Evolutionary conservation across 2,888 invertebrate species (phyloP), one percentile per base, ranked within the genome.

Genomic region (Hoplodrina ambigua): DNA sequence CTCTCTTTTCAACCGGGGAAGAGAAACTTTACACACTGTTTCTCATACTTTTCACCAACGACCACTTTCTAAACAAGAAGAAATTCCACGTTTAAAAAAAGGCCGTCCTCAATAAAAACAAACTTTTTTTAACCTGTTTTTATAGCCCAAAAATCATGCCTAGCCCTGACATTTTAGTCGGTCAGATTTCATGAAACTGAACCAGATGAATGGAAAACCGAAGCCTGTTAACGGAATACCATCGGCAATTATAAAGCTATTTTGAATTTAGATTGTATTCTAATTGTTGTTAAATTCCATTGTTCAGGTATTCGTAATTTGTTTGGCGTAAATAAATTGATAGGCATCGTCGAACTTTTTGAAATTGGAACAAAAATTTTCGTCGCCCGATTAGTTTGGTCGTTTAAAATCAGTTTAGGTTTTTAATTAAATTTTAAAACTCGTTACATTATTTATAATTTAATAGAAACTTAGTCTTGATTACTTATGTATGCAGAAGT

Each of bases 201-300:
- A 41, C 46, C 30, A 56, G 63, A 78, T 75, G 64, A 80, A 83
- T 71, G 50, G 52, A 59, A 78, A 57, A 78, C 58, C 58, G 41
- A 75, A 82, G 57, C 61, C 75, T 68, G 75, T 80, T 75, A 77
- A 37, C 69, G 20, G 66, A 77, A 80, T 73, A 72, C 81, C 61
- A 62, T 58, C 44, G 65, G 50, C 73, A 74, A 81, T 85, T 84
- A 75, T 68, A 74, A 84, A 84, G 78, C 83, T 81, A 83, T 83
- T 85, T 66, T 59, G 70, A 81, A 76, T 83, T 80, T 85, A 73
- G 75, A 85, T 84, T 85, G 73, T 68, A 55, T 85, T 85, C 80
- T 78, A 84, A 85, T 83, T 83, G 83, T 75, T 80, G 72, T 69
- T 70, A 58, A 79, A 81, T 78, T 83, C 20, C 64, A 67, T 81